Evolutionary conservation across 2,797 vertebrate species (phyloP).

Genomic region (Gobio occitaniae): DNA sequence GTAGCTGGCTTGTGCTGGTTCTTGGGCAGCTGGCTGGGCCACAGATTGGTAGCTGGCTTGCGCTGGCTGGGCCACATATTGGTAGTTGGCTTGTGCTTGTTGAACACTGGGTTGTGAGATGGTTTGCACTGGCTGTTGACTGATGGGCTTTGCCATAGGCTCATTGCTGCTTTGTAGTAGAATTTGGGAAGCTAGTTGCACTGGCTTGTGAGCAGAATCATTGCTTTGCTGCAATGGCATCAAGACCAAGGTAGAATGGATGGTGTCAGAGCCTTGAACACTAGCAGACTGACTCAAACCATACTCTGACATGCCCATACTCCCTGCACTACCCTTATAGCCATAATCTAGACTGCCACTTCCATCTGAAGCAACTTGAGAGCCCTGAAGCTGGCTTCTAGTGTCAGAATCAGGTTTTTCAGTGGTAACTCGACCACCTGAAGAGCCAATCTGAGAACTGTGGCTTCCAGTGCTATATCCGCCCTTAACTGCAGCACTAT

Average conservation of each 20-base stretch:
- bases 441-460: not conserved
- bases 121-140: not conserved
- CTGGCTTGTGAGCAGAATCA: not conserved
- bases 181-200: not conserved
- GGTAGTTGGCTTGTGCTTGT: too few relatives aligned
- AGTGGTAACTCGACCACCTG: not conserved
- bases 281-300: not conserved
- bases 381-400: not conserved
- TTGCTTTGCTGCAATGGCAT: not conserved
- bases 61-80: rapidly evolving
- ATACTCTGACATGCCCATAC: not conserved
- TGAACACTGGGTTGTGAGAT: not conserved
- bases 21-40: not conserved
- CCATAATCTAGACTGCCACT: not conserved
- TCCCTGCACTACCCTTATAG: not conserved
- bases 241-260: not conserved
- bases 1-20: too few relatives aligned
- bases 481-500: not conserved
- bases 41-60: not conserved
- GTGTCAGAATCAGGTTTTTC: not conserved
- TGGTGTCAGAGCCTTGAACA: not conserved
- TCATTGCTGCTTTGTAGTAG: not conserved
- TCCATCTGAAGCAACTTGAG: not conserved
- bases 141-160: not conserved
- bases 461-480: not conserved